Evolutionary conservation across 2,113 vertebrate species (phyloP), one percentile per base, ranked within the genome.

Genomic region (Lepisosteus osseus): DNA sequence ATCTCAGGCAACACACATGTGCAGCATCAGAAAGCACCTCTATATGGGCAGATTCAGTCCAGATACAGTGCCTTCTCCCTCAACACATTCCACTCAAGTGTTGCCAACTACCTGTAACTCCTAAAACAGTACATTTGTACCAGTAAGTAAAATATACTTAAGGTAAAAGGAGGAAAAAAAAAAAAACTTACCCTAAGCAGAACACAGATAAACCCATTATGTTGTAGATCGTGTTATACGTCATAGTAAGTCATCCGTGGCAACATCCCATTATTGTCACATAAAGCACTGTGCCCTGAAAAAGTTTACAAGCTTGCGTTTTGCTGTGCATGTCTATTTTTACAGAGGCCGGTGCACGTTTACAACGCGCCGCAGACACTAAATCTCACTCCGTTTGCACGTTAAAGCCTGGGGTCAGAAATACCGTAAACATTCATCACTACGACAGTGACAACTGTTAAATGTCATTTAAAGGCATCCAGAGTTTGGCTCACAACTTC

Each of bases 251-350:
- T 82, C 71, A 86, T 79, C 78, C 74, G 65, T 56, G 73, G 79
- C 84, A 80, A 79, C 67, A 79, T 80, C 72, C 77, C 72, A 79
- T 85, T 85, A 85, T 80, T 80, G 79, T 84, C 84, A 83, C 78
- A 84, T 85, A 87, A 83, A 78, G 75, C 69, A 71, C 61, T 75
- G 82, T 79, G 76, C 80, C 81, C 81, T 70, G 73, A 74, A 44
- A 55, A 29, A 67, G 51, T 64, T 61, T 11, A 43, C 54, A 7
- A 15, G 29, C 64, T 54, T 6, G 55, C 55, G 43, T 72, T 67
- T 6, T 41, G 42, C 55, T 15, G 12, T 14, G 14, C 6, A 42
- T 67, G 42, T 47, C 62, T 51, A 43, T 65, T 54, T 55, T 64
- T 61, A 45, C 15, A 2, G 15, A 17, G 13, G 40, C 9, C 42